phyloP scores from a whole-genome alignment of 2,113 vertebrate species.

The Pterocles orientalis region DNA sequence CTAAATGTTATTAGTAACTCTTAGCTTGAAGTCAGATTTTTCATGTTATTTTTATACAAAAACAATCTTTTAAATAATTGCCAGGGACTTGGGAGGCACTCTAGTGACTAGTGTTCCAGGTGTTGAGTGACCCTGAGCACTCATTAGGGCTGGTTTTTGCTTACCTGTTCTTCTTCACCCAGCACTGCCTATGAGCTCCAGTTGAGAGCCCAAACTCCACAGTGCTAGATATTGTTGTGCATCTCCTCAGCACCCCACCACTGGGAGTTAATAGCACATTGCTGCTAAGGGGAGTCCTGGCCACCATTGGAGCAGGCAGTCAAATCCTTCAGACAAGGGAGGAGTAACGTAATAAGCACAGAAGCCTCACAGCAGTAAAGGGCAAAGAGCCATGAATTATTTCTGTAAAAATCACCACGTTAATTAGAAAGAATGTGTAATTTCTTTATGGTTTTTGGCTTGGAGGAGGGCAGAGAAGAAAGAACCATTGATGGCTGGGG shows the following conservation, averaged over 20 bases:
- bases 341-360: not conserved
- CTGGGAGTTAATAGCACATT: not conserved
- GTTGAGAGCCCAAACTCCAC: not conserved
- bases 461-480: conserved; percentile 26
- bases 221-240: not conserved
- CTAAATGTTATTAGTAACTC: not conserved
- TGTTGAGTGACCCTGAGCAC: not conserved
- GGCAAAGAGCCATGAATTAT: not conserved
- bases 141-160: not conserved
- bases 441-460: conserved; percentile 22
- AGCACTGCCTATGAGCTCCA: not conserved
- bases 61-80: not conserved
- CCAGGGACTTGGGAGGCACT: not conserved
- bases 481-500: not conserved
- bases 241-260: not conserved
- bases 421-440: conserved; percentile 24
- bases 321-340: not conserved
- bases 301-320: not conserved
- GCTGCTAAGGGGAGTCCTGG: not conserved
- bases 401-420: conserved; percentile 4
- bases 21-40: not conserved
- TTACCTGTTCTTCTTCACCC: not conserved
- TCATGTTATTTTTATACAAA: not conserved
- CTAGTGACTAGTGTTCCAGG: not conserved
- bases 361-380: not conserved